Evolutionary conservation across 2,888 invertebrate genomes (phyloP).

Genomic region (Auanema freiburgensis): DNA sequence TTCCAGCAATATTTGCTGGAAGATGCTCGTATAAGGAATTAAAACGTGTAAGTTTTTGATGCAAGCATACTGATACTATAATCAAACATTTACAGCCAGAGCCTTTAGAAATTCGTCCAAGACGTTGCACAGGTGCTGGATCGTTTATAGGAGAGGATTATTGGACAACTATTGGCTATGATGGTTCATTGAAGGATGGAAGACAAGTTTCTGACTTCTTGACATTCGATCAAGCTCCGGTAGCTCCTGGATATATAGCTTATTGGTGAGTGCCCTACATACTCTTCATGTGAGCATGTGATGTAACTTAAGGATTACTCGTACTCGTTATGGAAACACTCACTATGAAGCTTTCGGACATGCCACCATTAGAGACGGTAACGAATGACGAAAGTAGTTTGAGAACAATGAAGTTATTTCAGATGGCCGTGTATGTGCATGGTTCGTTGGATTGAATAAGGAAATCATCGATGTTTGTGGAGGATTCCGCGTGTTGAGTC

Average conservation of each 20-base stretch:
- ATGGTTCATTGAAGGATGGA: slow-evolving; percentile 37
- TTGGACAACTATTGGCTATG: slow-evolving; percentile 49
- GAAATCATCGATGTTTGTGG: slow-evolving; percentile 46
- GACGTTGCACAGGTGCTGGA: slow-evolving; percentile 14
- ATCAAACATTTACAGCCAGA: too few relatives aligned
- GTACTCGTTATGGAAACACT: slow-evolving; percentile 29
- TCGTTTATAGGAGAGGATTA: slow-evolving; percentile 46
- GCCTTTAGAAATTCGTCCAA: slow-evolving; percentile 6
- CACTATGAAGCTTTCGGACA: slow-evolving; percentile 52
- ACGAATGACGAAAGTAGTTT: slow-evolving; percentile 3
- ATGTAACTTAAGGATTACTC: slow-evolving; percentile 36
- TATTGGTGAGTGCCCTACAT: slow-evolving; percentile 33
- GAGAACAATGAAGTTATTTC: slow-evolving; percentile 3
- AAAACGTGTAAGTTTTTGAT: too few relatives aligned
- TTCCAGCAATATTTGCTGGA: too few relatives aligned
- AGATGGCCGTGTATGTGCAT: slow-evolving; percentile 35
- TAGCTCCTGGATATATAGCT: slow-evolving; percentile 36
- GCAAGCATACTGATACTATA: too few relatives aligned
- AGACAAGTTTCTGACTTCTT: slow-evolving; percentile 42
- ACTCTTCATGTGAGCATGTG: slow-evolving; percentile 5
- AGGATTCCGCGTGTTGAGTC: slow-evolving; percentile 48
- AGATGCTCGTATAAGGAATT: too few relatives aligned
- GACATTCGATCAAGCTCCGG: slow-evolving; percentile 26
- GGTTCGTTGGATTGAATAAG: slow-evolving; percentile 38
- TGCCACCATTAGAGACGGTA: slow-evolving; percentile 27